Percentiles rank a stretch among this genome's conserved stretches.
phyloP scores from a whole-genome alignment of 2,888 invertebrate genomes.

The Kuschelorhynchus macadamiae region DNA sequence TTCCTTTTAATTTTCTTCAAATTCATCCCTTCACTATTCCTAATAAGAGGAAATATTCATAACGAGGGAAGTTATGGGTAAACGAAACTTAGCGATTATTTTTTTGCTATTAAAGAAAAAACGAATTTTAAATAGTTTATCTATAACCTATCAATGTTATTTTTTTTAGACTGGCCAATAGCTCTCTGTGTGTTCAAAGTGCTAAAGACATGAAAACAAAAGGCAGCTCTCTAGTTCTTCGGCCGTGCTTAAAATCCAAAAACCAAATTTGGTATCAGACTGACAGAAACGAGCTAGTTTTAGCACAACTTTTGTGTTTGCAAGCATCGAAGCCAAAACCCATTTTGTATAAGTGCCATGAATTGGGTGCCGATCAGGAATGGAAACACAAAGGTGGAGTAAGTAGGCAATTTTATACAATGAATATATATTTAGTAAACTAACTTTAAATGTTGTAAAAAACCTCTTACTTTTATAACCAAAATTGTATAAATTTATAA shows the following conservation, averaged over 20 bases:
- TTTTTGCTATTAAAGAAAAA: too few species aligned
- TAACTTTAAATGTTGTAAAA: not conserved
- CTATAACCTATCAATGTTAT: too few species aligned
- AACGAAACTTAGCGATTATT: too few species aligned
- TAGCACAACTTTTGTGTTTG: conserved; percentile 88
- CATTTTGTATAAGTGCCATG: conserved; percentile 91
- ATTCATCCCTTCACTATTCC: too few species aligned
- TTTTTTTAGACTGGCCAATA: conserved; percentile 74
- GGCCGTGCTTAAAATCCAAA: conserved; percentile 78
- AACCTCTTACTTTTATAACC: too few species aligned
- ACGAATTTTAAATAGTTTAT: too few species aligned
- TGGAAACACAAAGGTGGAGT: conserved; percentile 89
- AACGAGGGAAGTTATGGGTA: too few species aligned
- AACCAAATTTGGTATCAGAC: conserved; percentile 92
- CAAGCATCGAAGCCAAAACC: conserved; percentile 80
- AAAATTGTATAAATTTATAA: too few species aligned
- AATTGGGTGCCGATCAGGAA: conserved; percentile 91
- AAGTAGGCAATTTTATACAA: conserved; percentile 56
- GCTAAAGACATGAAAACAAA: conserved; percentile 83
- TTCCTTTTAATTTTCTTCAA: too few species aligned
- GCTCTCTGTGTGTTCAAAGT: conserved; percentile 84
- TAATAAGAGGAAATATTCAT: too few species aligned
- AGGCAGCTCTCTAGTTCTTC: conserved; percentile 73
- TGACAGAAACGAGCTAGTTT: conserved; percentile 83
- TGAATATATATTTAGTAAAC: not conserved